These are phyloP conservation scores for Drosophila mulleri DNA, from an alignment of 2,888 invertebrate genomes.

Conservation along the genomic window DNA sequence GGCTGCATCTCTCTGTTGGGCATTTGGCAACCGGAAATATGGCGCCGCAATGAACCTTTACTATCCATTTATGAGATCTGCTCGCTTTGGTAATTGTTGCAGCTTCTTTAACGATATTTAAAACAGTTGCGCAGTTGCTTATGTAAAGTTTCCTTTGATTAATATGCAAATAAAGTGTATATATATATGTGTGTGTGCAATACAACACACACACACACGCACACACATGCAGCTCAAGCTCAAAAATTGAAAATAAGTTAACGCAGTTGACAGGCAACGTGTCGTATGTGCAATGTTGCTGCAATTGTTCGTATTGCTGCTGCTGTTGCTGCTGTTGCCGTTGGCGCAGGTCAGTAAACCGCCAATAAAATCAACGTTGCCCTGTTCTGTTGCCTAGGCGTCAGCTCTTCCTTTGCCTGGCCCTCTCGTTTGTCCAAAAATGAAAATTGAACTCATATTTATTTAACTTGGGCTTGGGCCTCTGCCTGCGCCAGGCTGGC, in stretches of 20 bases:
- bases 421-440: conserved; percentile 54
- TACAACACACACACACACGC: conserved; percentile 4
- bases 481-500: conserved; percentile 25
- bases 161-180: conserved; percentile 1
- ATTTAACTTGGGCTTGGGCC: conserved; percentile 65
- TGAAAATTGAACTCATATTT: conserved; percentile 83
- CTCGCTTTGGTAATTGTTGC: conserved; percentile 57
- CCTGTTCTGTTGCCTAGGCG: conserved; percentile 9
- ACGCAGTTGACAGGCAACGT: conserved; percentile 67
- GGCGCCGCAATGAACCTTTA: conserved; percentile 80
- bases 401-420: conserved; percentile 29
- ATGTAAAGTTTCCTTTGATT: conserved; percentile 38
- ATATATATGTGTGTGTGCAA: not conserved
- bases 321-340: conserved; percentile 42
- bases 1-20: conserved; percentile 39
- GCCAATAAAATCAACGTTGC: conserved; percentile 79
- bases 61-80: conserved; percentile 78
- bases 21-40: conserved; percentile 67
- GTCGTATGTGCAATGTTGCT: conserved; percentile 72
- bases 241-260: conserved; percentile 71
- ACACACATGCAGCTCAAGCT: conserved; percentile 5
- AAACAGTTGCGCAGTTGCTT: conserved; percentile 44
- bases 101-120: conserved; percentile 32
- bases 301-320: conserved; percentile 8
- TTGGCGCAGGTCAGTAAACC: conserved; percentile 79